Evolutionary conservation across 92 coral and sea anemone genomes (phyloP), one percentile per base, ranked within the genome.

Genomic region (Parazoanthus darwini): DNA sequence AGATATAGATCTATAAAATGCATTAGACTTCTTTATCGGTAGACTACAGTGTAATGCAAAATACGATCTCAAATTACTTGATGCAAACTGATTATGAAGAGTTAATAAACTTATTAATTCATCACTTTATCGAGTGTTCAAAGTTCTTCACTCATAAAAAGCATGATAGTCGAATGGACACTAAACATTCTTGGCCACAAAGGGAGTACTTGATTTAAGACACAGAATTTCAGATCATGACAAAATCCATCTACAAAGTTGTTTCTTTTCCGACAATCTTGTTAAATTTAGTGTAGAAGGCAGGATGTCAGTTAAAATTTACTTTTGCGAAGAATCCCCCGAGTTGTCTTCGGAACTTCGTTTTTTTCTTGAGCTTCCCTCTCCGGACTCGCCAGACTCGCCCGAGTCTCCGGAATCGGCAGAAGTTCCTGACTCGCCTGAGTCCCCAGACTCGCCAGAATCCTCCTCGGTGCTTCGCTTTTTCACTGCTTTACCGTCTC

Each of bases 381-480:
- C 46, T 13, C 44, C 39, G 14, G 78, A 29, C 26, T 74, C 44
- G 2, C 78, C 78, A 37, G 78, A 35, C 43, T 74, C 78, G 43
- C 70, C 70, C n/a, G 70, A 63, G 14, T 63, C 70, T 2, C 70
- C 70, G 3, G 78, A 36, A 16, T 77, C 33, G 6, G 59, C 33
- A 77, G 33, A 77, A 22, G 14, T 67, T 0, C 82, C 86, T 0
- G 86, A 80, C 20, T 87, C 89, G 0, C 78, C 89, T 0, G 85
- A 87, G 1, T 87, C 70, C 0, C 68, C 85, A 2, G 89, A 78
- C 5, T 81, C 76, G 0, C 63, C 87, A 0, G 87, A 88, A 22
- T 84, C 88, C 9, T 22, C 71, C 2, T 81, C 87, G 48, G 76
- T 42, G 37, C 85, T 81, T 77, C 91, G 73, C 25, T 35, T 70